Evolutionary conservation across 2,113 vertebrate species (phyloP), one percentile per base, ranked within the genome.

Genomic region (Lophius piscatorius): DNA sequence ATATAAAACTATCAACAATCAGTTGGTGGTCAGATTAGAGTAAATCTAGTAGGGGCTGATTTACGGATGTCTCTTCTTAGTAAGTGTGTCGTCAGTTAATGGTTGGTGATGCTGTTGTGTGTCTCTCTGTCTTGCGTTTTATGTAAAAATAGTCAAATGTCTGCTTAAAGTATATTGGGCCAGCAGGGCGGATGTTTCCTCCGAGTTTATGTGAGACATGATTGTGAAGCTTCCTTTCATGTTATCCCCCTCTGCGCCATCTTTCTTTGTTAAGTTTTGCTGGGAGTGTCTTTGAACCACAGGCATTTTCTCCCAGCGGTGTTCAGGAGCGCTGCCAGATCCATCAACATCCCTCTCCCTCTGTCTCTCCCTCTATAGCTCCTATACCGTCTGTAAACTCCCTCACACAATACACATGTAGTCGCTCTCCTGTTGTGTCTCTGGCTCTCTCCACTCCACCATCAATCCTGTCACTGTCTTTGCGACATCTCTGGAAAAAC

Each of bases 231-330:
- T 83, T 61, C 45, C 62, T 85, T 89, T 86, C 70, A 82, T 85
- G 74, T 48, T 49, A 63, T 74, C 70, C 58, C 84, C 84, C 81
- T 80, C 83, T 82, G 78, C 58, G 84, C 61, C 70, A 80, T 77
- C 81, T 74, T 63, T 81, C 80, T 83, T 86, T 89, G 84, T 88
- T 86, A 83, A 76, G 81, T 87, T 87, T 81, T 28, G 70, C 78
- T 44, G 76, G 78, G 70, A 78, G 76, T 68, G 74, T 70, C 78
- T 89, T 88, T 89, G 84, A 90, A 86, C 81, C 70, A 63, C 70
- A 80, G 83, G 78, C 77, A 58, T 88, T 85, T 83, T 79, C 71
- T 87, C 83, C 84, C 81, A 71, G 82, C 70, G 23, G 73, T 55
- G 66, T 51, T 87, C 71, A 65, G 34, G 57, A 73, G 73, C 70